Conservation (phyloP, 1,140 invertebrate genomes). For the Drosophila azteca region DNA sequence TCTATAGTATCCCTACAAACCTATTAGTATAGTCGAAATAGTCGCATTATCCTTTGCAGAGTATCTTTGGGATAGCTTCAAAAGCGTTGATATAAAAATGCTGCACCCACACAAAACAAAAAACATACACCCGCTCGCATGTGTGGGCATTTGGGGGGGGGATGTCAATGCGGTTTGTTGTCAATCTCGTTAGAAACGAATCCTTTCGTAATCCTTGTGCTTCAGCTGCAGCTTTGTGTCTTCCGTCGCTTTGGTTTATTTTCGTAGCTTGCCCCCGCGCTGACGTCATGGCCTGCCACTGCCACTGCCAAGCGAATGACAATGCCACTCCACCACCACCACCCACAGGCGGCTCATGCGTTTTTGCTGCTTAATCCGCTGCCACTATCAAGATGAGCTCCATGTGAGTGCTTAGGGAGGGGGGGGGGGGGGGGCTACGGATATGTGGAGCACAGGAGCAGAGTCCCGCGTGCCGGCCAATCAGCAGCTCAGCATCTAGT, state of each 20-base stretch:
- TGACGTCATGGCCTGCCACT: constrained; percentile 50
- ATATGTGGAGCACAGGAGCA: not conserved
- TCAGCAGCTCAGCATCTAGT: constrained; percentile 48
- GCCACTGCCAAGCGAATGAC: constrained; percentile 4
- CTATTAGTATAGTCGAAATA: too few relatives aligned
- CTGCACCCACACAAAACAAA: constrained; percentile 46
- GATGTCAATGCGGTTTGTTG: constrained; percentile 74
- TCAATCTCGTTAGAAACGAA: constrained; percentile 82
- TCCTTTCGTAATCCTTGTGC: constrained; percentile 80
- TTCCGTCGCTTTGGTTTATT: constrained; percentile 26
- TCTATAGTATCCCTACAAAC: too few relatives aligned
- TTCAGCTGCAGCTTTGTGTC: constrained; percentile 73
- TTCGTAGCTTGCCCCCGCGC: constrained; percentile 54
- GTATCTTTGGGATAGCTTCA: not conserved
- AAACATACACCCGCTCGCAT: constrained; percentile 5
- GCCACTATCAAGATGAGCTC: constrained; percentile 75
- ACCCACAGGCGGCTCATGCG: constrained; percentile 42
- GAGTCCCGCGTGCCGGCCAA: constrained; percentile 22
- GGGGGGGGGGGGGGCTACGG: not conserved
- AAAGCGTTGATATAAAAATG: constrained; percentile 53
- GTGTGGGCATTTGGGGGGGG: constrained; percentile 13
- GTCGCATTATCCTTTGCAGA: not conserved
- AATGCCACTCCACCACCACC: not conserved
- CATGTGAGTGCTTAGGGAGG: not conserved
- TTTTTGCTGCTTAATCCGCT: constrained; percentile 72